Evolutionary conservation across 2,113 vertebrate genomes (phyloP), one percentile per base, ranked within the genome.

Genomic region (Zosterops japonicus): DNA sequence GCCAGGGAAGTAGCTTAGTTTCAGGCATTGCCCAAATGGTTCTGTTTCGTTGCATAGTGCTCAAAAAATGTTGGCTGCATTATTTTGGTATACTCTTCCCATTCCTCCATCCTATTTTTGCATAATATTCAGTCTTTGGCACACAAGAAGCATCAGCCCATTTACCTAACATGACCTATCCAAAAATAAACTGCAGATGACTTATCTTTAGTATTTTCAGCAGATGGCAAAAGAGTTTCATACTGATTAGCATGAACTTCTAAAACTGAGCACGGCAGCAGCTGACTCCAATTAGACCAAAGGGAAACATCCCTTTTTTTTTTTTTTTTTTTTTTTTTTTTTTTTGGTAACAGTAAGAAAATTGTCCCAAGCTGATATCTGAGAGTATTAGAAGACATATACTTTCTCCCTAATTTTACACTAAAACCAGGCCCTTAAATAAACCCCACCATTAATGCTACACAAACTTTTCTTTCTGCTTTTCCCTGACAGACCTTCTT

Each of bases 201-300:
- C 35, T 77, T 80, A 86, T 83, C 17, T 88, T 44, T 12, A 25
- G 12, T 77, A 91, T 83, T 92, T 92, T 93, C 77, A 89, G 80
- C 39, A 94, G 80, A 91, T 77, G 93, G 86, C 69, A 95, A 92
- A 95, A 90, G 44, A 81, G 44, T 7, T 46, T 84, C 39, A 8
- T 49, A 53, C 3, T 12, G 35, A 87, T 89, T 52, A 33, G 15
- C 28, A 50, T 5, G 28, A 83, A 72, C 24, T 79, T 82, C n/a
- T 71, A 56, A 87, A 59, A 23, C 28, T 20, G 41, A 84, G n/a
- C 42, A 49, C 0, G 3, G 16, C 46, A 77, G 59, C 55, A 87
- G 59, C 14, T 12, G 12, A 56, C 20, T 91, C 28, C 63, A 63
- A 28, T 49, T 71, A 83, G 12, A 50, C 20, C 52, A 23, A 70